Base-by-base conservation (phyloP, 2,797 vertebrate species). In the Limosa lapponica region DNA sequence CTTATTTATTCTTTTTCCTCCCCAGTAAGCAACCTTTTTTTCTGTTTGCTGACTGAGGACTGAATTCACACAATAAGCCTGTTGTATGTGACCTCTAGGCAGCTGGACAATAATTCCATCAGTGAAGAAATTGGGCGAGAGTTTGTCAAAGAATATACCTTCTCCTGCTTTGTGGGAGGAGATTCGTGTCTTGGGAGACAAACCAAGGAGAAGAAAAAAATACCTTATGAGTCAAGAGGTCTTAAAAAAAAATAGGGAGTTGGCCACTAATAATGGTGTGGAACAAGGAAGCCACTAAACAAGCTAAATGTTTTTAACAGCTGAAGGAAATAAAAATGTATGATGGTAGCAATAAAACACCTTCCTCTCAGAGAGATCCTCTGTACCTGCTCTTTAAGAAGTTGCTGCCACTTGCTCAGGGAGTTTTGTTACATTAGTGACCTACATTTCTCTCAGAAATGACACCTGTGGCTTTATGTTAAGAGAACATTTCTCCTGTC, bases 201-300 rank as follows among this genome's bases (percentile, higher is more conserved):
- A 83, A 81, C 18, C 34, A 78, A 52, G 32, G 46, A 89, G 41
- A 52, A 73, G n/a, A 36, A 83, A 75, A 75, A 62, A 67, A 58
- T 18, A 79, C 11, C n/a, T 70, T 61, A 82, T 1, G 3, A 89
- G 25, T 51, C 39, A 89, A 89, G 79, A 91, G 25, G 13, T 58
- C 71, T 58, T 74, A 41, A 82, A 77, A 69, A 20, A 77, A 55
- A 80, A 61, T 2, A 67, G 49, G 67, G 27, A 83, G 79, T 6
- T 86, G 49, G 61, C n/a, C 58, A 81, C 37, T 51, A 89, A 61
- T 37, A 66, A 14, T 5, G 4, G 37, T 5, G 4, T 36, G 49
- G 57, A 92, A 94, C n/a, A 90, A 87, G 52, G 54, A 92, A 93
- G 84, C 71, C 84, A 93, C 67, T 83, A 36, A 78, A 82, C 34